Conservation (phyloP, 2,888 invertebrate genomes). For the Cyclophora albipunctata region DNA sequence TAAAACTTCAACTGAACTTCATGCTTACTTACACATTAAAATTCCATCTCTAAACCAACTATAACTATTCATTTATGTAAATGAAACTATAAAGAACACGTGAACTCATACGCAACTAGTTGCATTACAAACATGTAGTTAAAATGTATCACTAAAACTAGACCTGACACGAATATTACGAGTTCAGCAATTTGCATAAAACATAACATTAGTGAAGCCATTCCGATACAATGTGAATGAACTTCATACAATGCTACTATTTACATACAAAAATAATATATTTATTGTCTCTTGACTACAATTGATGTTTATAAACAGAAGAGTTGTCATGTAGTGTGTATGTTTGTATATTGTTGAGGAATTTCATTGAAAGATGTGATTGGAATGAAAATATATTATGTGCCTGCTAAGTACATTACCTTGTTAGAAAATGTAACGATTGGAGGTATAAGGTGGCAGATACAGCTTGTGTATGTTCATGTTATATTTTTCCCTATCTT, state of each 20-base stretch:
- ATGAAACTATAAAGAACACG: too few relatives aligned
- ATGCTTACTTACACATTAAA: too few relatives aligned
- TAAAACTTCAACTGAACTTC: too few relatives aligned
- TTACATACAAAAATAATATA: constrained; percentile 41
- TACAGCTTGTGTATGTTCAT: too few relatives aligned
- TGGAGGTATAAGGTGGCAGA: too few relatives aligned
- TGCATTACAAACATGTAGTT: constrained; percentile 3
- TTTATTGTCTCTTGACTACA: constrained; percentile 29
- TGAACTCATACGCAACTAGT: too few relatives aligned
- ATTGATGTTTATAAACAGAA: constrained; percentile 27
- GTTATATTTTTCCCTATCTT: too few relatives aligned
- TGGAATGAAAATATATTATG: too few relatives aligned
- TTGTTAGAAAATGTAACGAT: too few relatives aligned
- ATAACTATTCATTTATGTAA: too few relatives aligned
- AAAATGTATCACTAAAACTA: constrained; percentile 21
- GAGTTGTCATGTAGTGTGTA: constrained; percentile 5
- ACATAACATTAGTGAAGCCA: constrained; percentile 21
- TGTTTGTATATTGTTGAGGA: constrained; percentile 13
- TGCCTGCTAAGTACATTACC: too few relatives aligned
- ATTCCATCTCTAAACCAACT: too few relatives aligned
- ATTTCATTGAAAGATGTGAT: constrained; percentile 1
- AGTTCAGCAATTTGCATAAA: constrained; percentile 22
- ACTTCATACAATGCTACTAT: constrained; percentile 44
- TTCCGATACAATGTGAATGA: constrained; percentile 44
- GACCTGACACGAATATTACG: constrained; percentile 35